Evolutionary conservation across 2,888 invertebrate species (phyloP), one percentile per base, ranked within the genome.

Genomic region (Margaritifera margaritifera): DNA sequence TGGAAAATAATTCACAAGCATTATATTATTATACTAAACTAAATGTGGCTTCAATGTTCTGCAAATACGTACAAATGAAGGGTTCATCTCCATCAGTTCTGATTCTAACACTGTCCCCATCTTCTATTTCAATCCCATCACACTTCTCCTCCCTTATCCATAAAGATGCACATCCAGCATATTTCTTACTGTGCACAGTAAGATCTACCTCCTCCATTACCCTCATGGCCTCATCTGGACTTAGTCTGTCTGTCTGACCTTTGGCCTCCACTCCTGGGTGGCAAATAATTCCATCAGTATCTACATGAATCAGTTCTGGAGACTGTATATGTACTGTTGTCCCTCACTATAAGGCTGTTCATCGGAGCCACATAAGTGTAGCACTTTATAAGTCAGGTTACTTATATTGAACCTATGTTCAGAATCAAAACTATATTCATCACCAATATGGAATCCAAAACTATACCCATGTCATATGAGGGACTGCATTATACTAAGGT

Each of bases 61-160:
- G 31, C 31, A 27, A 25, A 8, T 18, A 73, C 80, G 66, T 75
- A 84, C 85, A 76, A 51, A 84, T 80, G 66, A 86, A 83, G n/a
- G 86, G 86, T 52, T 82, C 74, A 63, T 83, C 77, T 50, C 84
- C 83, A 8, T 69, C 69, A 2, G 86, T 85, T 70, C 82, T 85
- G 11, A 86, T 66, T 31, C 85, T 62, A n/a, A 86, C 74, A 19
- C 71, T 65, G 59, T 85, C 85, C 0, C 74, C 79, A 20, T 68
- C 63, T 11, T 74, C 71, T 19, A 85, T 70, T 64, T 85, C 85
- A n/a, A 85, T 71, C 56, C 78, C 78, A 11, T 75, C 79, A 31
- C 75, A 52, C 25, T 80, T 57, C 11, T 61, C 56, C 60, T 83
- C 83, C 25, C 69, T 68, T 42, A 84, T 73, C 86, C 86, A 86